Evolutionary conservation across 2,888 invertebrate species (phyloP), one percentile per base, ranked within the genome.

Genomic region (Drosophila gaucha): DNA sequence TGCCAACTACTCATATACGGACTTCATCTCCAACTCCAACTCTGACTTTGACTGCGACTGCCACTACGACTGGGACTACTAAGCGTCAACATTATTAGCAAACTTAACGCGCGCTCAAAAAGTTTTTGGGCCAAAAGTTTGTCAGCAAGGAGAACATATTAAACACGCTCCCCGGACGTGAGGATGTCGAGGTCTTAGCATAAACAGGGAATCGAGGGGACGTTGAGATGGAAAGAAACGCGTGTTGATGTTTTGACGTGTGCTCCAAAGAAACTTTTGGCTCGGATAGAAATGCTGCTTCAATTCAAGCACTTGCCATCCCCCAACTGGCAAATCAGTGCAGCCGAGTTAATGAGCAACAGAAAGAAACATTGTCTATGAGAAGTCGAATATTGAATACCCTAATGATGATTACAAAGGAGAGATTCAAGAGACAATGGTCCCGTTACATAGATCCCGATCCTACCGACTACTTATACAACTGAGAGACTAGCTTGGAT

Each of bases 231-330:
- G 41, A 55, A 63, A 54, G 70, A 44, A 58, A 80, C 71, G 84
- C 80, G 88, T 86, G 83, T 88, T 83, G 88, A 86, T 86, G 83
- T 86, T 83, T 88, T 82, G 83, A 88, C 86, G 68, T 85, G 79
- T 82, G 88, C 86, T 79, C 49, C 62, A 51, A 52, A 41, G 59
- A 79, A 84, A 88, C 65, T 83, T 78, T 67, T 56, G 59, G 57
- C 60, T 63, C 38, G 51, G 54, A 58, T 59, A 66, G 58, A 68
- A 70, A 46, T 38, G 54, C 30, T 47, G 54, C 39, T 74, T 67
- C 60, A 46, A 74, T 62, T 71, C 70, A 82, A 78, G 83, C 76
- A 75, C 79, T 80, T 80, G 75, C 78, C 78, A 75, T 67, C 31
- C 6, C 30, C 33, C 72, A 78, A 44, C 76, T 67, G 66, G 74